phyloP scores from a whole-genome alignment of 2,888 invertebrate genomes.

The Heliconius ethilla region DNA sequence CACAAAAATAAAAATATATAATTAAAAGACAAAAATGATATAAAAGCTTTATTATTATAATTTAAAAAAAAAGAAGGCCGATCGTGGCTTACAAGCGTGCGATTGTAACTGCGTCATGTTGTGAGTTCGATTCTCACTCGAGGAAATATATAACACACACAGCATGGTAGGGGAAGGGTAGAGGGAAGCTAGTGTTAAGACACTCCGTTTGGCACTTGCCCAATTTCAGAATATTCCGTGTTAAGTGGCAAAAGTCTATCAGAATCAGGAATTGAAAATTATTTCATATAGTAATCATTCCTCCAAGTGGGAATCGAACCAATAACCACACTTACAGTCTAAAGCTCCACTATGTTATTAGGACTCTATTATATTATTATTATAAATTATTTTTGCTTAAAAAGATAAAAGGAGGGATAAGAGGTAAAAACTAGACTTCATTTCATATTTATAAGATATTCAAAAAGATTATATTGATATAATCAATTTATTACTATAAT shows the following conservation, averaged over 20 bases:
- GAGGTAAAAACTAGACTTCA: not conserved
- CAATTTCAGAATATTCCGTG: not conserved
- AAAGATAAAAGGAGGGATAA: not conserved
- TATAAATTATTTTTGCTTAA: not conserved
- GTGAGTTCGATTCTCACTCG: no score
- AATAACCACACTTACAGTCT: not conserved
- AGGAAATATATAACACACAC: no score
- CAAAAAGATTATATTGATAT: not conserved
- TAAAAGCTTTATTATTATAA: no score
- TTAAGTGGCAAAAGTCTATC: not conserved
- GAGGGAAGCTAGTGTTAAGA: not conserved
- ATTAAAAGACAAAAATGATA: no score
- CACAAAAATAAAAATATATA: no score
- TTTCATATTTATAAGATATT: constrained; percentile 6
- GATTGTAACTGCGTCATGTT: no score
- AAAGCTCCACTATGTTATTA: not conserved
- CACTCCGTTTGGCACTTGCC: not conserved
- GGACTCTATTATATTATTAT: not conserved
- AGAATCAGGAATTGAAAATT: no score
- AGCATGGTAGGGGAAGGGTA: no score
- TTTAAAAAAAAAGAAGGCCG: no score
- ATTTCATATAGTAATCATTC: not conserved
- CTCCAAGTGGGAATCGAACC: not conserved
- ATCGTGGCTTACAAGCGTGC: no score
- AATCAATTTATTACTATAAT: constrained; percentile 8